phyloP scores from a whole-genome alignment of 2,797 vertebrate genomes.

The Hippopotamyrus pictus region DNA sequence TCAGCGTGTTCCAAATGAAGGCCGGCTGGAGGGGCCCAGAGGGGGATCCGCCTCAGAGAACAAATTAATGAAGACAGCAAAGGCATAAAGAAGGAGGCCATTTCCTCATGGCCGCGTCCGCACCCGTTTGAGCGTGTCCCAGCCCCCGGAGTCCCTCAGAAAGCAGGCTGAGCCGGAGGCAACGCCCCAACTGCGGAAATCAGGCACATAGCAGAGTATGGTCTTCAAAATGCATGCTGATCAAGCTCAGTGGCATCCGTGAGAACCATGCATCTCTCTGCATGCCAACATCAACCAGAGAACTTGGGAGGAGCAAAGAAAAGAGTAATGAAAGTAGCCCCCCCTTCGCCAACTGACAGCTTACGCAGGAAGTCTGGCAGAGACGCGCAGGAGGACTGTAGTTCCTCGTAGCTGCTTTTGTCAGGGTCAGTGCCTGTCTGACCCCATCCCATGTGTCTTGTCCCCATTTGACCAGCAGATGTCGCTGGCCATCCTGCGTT shows the following conservation, averaged over 20 bases:
- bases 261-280: neutral
- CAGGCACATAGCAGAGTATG: neutral
- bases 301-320: neutral
- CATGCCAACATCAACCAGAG: constrained; percentile 31
- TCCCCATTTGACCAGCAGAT: neutral
- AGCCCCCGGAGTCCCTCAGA: neutral
- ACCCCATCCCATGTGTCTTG: neutral
- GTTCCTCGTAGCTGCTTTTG: neutral
- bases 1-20: neutral
- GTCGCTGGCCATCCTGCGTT: neutral
- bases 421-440: neutral
- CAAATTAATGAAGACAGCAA: constrained; percentile 25
- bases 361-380: neutral
- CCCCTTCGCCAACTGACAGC: neutral
- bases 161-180: neutral
- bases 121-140: constrained; percentile 17
- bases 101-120: neutral
- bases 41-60: constrained; percentile 39
- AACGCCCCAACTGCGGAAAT: rapidly evolving
- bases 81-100: constrained; percentile 17
- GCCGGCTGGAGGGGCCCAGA: constrained; percentile 24
- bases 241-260: neutral
- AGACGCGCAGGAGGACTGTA: neutral
- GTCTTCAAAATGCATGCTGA: constrained; percentile 5
- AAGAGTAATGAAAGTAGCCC: neutral